These are phyloP conservation scores for Chionodraco myersi DNA, from an alignment of 2,113 vertebrate species.

Conservation along the genomic window DNA sequence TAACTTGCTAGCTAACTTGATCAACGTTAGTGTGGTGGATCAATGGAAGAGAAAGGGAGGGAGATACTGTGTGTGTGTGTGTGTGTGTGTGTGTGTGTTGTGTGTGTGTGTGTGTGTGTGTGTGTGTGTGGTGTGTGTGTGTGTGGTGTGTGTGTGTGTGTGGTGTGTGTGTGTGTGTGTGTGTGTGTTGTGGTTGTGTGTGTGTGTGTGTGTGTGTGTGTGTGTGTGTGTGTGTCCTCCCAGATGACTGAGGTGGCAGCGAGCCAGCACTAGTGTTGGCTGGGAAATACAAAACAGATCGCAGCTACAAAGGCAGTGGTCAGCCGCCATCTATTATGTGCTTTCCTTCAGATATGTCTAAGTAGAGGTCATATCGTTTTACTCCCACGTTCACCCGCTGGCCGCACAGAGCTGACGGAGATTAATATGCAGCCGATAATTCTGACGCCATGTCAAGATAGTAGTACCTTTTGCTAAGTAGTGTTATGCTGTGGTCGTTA, in stretches of 20 bases:
- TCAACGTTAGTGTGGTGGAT: too few relatives aligned
- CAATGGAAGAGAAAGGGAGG: too few relatives aligned
- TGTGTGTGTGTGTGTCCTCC: conserved; percentile 60
- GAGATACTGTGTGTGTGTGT: conserved; percentile 61
- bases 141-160: conserved; percentile 48
- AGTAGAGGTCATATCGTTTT: background rate
- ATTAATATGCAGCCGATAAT: conserved; percentile 23
- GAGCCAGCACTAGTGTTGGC: conserved; percentile 52
- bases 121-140: conserved; percentile 23
- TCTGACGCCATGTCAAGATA: conserved; percentile 30
- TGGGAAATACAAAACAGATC: conserved; percentile 13
- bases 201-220: conserved; percentile 17
- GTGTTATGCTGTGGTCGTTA: too few relatives aligned
- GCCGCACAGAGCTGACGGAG: background rate
- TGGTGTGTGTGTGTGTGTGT: conserved; percentile 42
- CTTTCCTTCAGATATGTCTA: conserved; percentile 7
- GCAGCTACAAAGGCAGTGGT: conserved; percentile 6
- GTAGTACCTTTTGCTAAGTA: too few relatives aligned
- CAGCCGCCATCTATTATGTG: conserved; percentile 3
- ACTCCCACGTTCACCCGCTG: background rate
- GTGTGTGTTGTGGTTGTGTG: conserved; percentile 39
- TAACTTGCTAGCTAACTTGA: too few relatives aligned
- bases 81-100: conserved; percentile 3
- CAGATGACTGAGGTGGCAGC: conserved; percentile 43
- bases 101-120: too few relatives aligned